Evolutionary conservation across 2,797 vertebrate species (phyloP).

Genomic region (Hipposideros larvatus): DNA sequence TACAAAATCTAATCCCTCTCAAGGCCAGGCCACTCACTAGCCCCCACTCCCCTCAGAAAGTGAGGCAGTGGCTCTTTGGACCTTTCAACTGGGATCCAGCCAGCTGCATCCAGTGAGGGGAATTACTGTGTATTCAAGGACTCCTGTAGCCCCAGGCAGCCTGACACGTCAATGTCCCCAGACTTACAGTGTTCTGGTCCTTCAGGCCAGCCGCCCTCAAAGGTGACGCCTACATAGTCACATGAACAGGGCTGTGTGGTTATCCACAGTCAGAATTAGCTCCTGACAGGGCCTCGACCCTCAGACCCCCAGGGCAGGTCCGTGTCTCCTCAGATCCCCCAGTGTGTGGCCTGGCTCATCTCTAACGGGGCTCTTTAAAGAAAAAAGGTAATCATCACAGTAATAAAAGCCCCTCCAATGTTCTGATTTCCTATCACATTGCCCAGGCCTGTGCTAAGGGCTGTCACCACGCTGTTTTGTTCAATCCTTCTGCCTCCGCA

Average conservation of each 20-base stretch:
- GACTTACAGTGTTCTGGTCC: not conserved
- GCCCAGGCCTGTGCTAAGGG: rapidly evolving
- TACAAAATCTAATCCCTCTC: not conserved
- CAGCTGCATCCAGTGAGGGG: not conserved
- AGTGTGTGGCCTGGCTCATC: not conserved
- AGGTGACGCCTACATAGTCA: not conserved
- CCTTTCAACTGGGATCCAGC: not conserved
- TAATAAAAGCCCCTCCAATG: not conserved
- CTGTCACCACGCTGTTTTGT: not conserved
- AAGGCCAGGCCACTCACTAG: rapidly evolving
- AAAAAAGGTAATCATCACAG: not conserved
- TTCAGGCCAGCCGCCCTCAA: not conserved
- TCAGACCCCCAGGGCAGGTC: not conserved
- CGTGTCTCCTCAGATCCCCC: not conserved
- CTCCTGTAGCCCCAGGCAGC: not conserved
- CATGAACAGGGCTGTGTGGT: not conserved
- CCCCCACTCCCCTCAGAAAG: not conserved
- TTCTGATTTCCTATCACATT: not conserved
- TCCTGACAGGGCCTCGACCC: not conserved
- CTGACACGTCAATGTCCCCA: not conserved
- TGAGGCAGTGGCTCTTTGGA: too few species aligned
- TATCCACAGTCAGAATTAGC: not conserved
- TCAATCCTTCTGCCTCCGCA: not conserved
- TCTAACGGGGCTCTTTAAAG: not conserved
- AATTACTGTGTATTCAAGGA: not conserved